Conservation (phyloP, 2,888 invertebrate species). For the Brachypalpus laphriformis region DNA sequence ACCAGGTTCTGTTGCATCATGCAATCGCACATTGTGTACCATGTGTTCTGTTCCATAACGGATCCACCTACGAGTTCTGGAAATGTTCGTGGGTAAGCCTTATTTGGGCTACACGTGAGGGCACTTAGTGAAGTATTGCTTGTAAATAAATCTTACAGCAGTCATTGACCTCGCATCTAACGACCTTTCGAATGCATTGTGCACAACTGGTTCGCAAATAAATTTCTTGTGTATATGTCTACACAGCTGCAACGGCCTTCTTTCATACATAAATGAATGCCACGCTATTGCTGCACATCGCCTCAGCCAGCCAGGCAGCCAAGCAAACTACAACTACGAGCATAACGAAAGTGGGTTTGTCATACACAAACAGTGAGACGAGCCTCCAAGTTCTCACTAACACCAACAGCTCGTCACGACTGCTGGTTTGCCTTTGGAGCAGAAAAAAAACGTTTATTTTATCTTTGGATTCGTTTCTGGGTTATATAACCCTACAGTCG, state of each 20-base stretch:
- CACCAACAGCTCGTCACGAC: slow-evolving; percentile 51
- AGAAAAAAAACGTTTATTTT: slow-evolving; percentile 42
- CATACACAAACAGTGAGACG: slow-evolving; percentile 76
- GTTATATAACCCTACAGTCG: slow-evolving; percentile 52
- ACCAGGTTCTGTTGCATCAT: slow-evolving; percentile 47
- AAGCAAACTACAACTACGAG: slow-evolving; percentile 62
- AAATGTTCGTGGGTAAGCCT: slow-evolving; percentile 5
- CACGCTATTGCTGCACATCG: slow-evolving; percentile 42
- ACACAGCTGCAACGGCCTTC: slow-evolving; percentile 46
- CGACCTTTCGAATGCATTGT: slow-evolving; percentile 17
- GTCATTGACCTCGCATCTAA: slow-evolving; percentile 45
- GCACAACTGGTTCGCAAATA: neutral
- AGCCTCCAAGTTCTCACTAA: slow-evolving; percentile 77
- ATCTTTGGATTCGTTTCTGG: slow-evolving; percentile 54
- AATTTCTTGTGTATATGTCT: neutral
- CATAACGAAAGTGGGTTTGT: slow-evolving; percentile 74
- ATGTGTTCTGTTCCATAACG: neutral
- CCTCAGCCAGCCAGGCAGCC: slow-evolving; percentile 4
- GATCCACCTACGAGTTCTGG: slow-evolving; percentile 8
- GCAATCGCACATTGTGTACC: neutral
- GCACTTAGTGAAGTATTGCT: neutral
- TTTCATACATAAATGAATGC: slow-evolving; percentile 37
- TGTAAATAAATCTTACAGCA: neutral
- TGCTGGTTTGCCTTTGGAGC: slow-evolving; percentile 52
- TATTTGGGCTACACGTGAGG: neutral